Conservation (phyloP, 2,888 invertebrate species). For the Priocnemis perturbator region DNA sequence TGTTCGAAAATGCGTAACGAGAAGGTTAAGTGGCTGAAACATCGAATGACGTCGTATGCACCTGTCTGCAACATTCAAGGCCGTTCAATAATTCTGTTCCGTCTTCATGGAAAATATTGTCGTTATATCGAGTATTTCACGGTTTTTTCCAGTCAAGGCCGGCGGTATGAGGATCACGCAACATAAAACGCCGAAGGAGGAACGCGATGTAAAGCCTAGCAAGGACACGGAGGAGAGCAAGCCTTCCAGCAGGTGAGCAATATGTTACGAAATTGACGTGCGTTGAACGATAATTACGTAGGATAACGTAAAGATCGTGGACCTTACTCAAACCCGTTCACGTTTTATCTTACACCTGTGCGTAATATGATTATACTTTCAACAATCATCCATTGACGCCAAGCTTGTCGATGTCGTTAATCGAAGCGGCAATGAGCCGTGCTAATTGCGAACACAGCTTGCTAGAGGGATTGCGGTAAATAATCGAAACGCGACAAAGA, state of each 20-base stretch:
- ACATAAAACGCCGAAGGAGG: slow-evolving; percentile 84
- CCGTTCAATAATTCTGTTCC: slow-evolving; percentile 13
- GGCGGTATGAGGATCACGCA: slow-evolving; percentile 95
- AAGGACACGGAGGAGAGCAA: slow-evolving; percentile 73
- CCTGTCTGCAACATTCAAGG: slow-evolving; percentile 47
- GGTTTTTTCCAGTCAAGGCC: slow-evolving; percentile 83
- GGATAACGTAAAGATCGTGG: too few relatives aligned
- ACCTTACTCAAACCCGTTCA: too few relatives aligned
- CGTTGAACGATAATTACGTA: background rate
- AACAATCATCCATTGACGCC: too few relatives aligned
- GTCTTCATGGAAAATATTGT: background rate
- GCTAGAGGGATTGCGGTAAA: slow-evolving; percentile 1
- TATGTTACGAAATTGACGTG: background rate
- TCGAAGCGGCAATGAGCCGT: too few relatives aligned
- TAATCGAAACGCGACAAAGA: background rate
- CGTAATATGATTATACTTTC: too few relatives aligned
- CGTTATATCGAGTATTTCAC: background rate
- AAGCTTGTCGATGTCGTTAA: too few relatives aligned
- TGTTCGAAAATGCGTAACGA: background rate
- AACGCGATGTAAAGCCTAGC: slow-evolving; percentile 78
- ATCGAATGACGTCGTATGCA: slow-evolving; percentile 36
- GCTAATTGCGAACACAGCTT: too few relatives aligned
- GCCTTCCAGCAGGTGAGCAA: slow-evolving; percentile 79
- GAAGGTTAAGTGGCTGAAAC: slow-evolving; percentile 36
- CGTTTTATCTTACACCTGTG: too few relatives aligned